A percentile compares a stretch with the other conserved stretches of the same genome.
phyloP scores from a whole-genome alignment of 2,888 invertebrate genomes.

The Megalurothrips usitatus region DNA sequence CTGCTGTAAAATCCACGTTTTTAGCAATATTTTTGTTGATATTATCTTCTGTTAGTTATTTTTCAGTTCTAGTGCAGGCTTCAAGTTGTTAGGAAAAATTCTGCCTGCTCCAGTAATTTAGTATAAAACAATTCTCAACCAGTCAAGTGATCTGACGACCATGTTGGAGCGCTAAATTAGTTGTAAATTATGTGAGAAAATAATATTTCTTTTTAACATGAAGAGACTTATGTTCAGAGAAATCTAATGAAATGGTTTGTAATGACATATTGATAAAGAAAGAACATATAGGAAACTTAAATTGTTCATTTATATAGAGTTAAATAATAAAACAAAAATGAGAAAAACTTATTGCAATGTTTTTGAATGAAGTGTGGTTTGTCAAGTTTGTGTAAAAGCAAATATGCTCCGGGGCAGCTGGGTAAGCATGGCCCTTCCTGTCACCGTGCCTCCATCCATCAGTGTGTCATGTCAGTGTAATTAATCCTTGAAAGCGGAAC shows the following conservation, averaged over 20 bases:
- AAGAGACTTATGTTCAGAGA: conserved; percentile 25
- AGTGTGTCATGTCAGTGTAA: conserved; percentile 1
- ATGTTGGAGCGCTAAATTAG: conserved; percentile 12
- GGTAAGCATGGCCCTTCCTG: conserved; percentile 7
- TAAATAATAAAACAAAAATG: neutral
- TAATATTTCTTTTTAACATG: conserved; percentile 27
- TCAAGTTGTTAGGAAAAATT: conserved; percentile 15
- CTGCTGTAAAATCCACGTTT: conserved; percentile 40
- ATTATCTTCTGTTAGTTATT: conserved; percentile 38
- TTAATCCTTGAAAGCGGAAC: conserved; percentile 8
- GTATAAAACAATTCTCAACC: conserved; percentile 36
- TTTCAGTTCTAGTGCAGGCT: conserved; percentile 33
- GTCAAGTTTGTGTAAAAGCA: neutral
- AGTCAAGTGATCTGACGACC: conserved; percentile 30
- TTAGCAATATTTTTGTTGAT: conserved; percentile 25
- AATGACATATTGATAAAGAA: conserved; percentile 23
- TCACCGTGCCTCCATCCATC: conserved; percentile 14
- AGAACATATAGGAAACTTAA: conserved; percentile 16
- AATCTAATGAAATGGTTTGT: conserved; percentile 13
- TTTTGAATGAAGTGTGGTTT: conserved; percentile 23
- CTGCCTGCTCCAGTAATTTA: conserved; percentile 27
- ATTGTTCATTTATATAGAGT: conserved; percentile 23
- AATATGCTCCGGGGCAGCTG: neutral
- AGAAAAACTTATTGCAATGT: conserved; percentile 18
- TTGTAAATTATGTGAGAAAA: conserved; percentile 12